Evolutionary conservation across 2,797 vertebrate species (phyloP), one percentile per base, ranked within the genome.

Genomic region (Typhlichthys eigenmanni): DNA sequence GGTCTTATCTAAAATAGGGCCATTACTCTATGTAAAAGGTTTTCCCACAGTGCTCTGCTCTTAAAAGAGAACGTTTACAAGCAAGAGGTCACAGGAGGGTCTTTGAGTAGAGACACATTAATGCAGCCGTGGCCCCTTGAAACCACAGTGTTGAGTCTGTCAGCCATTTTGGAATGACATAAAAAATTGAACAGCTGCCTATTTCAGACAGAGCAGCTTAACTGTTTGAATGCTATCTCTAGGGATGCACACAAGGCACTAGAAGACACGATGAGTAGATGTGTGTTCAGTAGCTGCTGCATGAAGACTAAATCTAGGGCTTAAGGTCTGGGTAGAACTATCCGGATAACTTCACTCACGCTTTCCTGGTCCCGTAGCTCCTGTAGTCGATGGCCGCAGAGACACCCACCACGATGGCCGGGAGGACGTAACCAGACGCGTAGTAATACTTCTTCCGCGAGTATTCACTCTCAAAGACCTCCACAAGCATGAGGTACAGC

Each of bases 401-500:
- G 72, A 99, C 96, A 0, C 95, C 97, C 68, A 99, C 98, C 29
- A 99, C 94, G 5, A 97, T 95, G 78, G 96, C 96, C 2, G 97
- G 97, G 78, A 98, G 95, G 81, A 98, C 94, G 90, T 99, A 99
- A 75, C 97, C 98, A 8, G 95, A 95, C 69, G 96, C 94, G 17
- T 99, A 99, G 89, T 96, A 99, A 87, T 99, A 99, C 85, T 96
- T 99, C 85, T 96, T 98, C 74, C 98, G 94, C 9, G 98, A 99
- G 91, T 99, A 99, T 93, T 99, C 98, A 48, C 97, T 99, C 90
- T 99, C 98, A 77, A 99, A 99, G 74, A 99, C 97, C 87, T 99
- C 98, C 74, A 99, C 96, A 16, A 99, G 91, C 96, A 99, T 98
- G 72, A 99, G 93, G 87, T 99, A 99, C 71, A 99, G 95, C 86